These are phyloP conservation scores for Cephalopholis sonnerati DNA, from an alignment of 2,113 vertebrate genomes.

Conservation along the genomic window DNA sequence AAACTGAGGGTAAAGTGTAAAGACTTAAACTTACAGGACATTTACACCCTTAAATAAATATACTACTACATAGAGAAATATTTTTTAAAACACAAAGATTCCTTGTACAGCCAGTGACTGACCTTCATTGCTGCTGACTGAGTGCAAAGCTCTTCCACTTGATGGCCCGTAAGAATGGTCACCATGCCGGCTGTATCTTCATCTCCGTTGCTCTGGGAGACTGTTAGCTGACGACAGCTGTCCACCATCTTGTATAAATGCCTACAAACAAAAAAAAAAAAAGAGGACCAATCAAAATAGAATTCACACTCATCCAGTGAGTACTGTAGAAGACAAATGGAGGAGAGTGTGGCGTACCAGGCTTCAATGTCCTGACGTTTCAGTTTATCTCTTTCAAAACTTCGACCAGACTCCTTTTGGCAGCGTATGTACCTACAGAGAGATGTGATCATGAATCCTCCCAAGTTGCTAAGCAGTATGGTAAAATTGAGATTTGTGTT, in stretches of 20 bases:
- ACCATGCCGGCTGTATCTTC: constrained; percentile 97
- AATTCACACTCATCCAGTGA: fast-evolving
- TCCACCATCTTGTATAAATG: constrained; percentile 97
- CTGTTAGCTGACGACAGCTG: constrained; percentile 94
- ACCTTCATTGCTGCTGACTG: constrained; percentile 94
- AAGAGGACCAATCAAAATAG: background rate
- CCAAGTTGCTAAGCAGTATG: no score
- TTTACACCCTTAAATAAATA: no score
- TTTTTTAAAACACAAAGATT: no score
- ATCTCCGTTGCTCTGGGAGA: constrained; percentile 93
- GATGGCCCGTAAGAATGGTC: constrained; percentile 92
- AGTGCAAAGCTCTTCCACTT: constrained; percentile 84
- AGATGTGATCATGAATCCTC: no score
- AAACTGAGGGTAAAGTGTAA: no score
- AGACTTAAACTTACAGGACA: no score
- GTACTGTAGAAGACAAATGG: fast-evolving
- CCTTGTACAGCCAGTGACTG: constrained; percentile 26
- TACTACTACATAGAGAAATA: no score
- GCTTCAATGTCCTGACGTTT: constrained; percentile 95
- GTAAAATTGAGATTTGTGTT: background rate
- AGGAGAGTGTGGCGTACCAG: constrained; percentile 83
- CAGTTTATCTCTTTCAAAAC: constrained; percentile 94
- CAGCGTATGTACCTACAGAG: constrained; percentile 93
- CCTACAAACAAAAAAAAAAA: constrained; percentile 78
- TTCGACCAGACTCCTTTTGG: constrained; percentile 93